Evolutionary conservation across 2,888 invertebrate species (phyloP).

Genomic region (Leptothorax acervorum): DNA sequence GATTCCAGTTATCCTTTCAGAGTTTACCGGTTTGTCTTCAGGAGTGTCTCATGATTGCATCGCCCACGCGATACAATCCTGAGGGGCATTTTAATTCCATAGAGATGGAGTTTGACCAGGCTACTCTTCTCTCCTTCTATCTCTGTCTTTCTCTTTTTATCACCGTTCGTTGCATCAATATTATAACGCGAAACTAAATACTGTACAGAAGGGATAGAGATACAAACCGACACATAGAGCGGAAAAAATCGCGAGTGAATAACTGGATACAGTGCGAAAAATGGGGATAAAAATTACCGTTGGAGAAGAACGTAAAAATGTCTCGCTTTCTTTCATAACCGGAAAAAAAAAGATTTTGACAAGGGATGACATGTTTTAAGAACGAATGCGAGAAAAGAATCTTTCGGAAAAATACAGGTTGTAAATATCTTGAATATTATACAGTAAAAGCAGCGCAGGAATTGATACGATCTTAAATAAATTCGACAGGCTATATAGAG

Average conservation of each 20-base stretch:
- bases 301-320: not conserved
- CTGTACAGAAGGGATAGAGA: constrained; percentile 28
- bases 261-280: not conserved
- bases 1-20: not conserved
- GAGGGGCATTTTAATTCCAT: constrained; percentile 63
- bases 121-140: constrained; percentile 2
- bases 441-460: not conserved
- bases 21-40: not conserved
- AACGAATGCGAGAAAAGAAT: not conserved
- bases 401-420: not conserved
- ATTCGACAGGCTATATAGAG: not conserved
- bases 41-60: constrained; percentile 34
- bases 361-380: not conserved
- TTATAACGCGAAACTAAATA: constrained; percentile 59
- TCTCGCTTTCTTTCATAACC: not conserved
- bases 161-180: constrained; percentile 50
- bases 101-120: constrained; percentile 65
- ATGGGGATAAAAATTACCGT: not conserved
- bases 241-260: not conserved
- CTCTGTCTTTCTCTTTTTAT: not conserved
- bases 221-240: not conserved
- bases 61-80: constrained; percentile 34
- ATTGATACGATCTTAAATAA: not conserved
- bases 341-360: not conserved
- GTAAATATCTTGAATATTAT: not conserved